Evolutionary conservation across 2,888 invertebrate genomes (phyloP), one percentile per base, ranked within the genome.

Genomic region (Chironomus riparius): DNA sequence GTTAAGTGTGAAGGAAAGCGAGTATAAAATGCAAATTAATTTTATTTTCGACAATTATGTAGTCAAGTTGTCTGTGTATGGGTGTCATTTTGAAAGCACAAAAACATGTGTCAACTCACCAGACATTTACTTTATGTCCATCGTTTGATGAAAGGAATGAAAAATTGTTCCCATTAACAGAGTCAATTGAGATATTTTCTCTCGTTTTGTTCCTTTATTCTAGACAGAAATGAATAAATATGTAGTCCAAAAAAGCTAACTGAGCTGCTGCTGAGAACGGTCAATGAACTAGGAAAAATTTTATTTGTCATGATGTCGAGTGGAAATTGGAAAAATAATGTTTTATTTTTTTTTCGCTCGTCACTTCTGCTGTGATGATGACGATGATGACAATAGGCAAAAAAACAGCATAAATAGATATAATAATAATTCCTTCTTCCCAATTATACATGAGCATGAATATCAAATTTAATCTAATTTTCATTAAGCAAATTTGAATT

Each of bases 11-110:
- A 38, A 38, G 22, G 65, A 65, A 21, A 62, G 21, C 15, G 65
- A 24, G 15, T 24, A 71, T 71, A 71, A 71, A 71, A 71, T 71
- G 50, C 71, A 71, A 71, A 71, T 71, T 71, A 71, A 71, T 71
- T 71, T 15, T 68, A 28, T 12, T 15, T 68, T 24, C 68, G 65
- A 21, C 22, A 56, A 56, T 18, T 56, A 56, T 56, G 56, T 56
- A 38, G n/a, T n/a, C 56, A 56, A 56, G 1, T 56, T 56, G 56
- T 18, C 18, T 56, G 38, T 18, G 15, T 18, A 18, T 56, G 18
- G 4, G 56, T 18, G n/a, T 50, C 50, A 50, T 18, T 3, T 56
- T 2, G n/a, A n/a, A 56, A 1, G 56, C 4, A 56, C n/a, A 56
- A 56, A 56, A 38, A 38, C 38, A 38, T 38, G 38, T 38, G 38